Conservation (phyloP, 2,113 vertebrate genomes). For the Sciurus niger region DNA sequence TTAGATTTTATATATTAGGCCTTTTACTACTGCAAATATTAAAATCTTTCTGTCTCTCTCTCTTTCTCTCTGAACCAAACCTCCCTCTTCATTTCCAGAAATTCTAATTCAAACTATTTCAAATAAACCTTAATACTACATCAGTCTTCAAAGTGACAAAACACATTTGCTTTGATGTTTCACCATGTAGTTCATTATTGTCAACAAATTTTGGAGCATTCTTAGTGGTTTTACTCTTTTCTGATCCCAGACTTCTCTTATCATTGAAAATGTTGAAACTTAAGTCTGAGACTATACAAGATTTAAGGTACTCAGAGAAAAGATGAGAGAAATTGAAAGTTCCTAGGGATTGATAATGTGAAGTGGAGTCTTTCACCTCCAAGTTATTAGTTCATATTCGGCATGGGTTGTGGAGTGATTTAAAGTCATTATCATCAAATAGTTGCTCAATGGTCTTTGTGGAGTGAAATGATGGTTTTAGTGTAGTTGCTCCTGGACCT, state of each 20-base stretch:
- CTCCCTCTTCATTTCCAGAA: conserved; percentile 53
- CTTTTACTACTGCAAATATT: background rate
- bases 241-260: conserved; percentile 55
- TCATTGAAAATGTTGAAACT: conserved; percentile 54
- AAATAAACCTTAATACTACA: conserved; percentile 65
- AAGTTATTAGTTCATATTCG: conserved; percentile 52
- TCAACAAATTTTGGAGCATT: conserved; percentile 63
- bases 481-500: conserved; percentile 48
- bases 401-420: background rate
- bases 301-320: conserved; percentile 70
- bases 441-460: conserved; percentile 60
- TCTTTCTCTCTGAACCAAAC: background rate
- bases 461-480: conserved; percentile 62
- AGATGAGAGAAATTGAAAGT: conserved; percentile 59
- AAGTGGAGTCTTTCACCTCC: conserved; percentile 65
- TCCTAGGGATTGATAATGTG: conserved; percentile 44
- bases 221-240: conserved; percentile 65
- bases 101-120: conserved; percentile 62
- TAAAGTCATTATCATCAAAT: conserved; percentile 73
- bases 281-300: conserved; percentile 70
- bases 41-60: background rate
- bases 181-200: conserved; percentile 66
- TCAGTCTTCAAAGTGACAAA: conserved; percentile 71
- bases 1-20: conserved; percentile 36
- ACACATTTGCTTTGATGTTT: conserved; percentile 75